Conservation (phyloP, 2,888 invertebrate genomes). For the Drosophila atripex region DNA sequence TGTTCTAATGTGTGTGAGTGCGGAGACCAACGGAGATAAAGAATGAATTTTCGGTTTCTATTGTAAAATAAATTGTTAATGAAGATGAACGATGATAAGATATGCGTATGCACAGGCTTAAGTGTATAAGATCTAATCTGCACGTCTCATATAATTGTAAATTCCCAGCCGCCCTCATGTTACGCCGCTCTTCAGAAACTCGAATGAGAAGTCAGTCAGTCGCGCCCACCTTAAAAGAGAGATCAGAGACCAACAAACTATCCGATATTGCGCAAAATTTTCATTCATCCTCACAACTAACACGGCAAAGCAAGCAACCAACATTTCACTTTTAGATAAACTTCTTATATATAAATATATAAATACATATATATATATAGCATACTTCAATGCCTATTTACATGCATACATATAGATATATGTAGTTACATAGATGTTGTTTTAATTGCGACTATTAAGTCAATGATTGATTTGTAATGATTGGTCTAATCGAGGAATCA, state of each 20-base stretch:
- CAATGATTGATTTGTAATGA: slow-evolving; percentile 58
- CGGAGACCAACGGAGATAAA: slow-evolving; percentile 23
- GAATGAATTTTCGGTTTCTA: slow-evolving; percentile 65
- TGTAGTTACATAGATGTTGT: slow-evolving; percentile 47
- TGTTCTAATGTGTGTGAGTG: slow-evolving; percentile 57
- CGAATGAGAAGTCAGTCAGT: not conserved
- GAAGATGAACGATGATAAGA: slow-evolving; percentile 26
- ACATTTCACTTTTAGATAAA: slow-evolving; percentile 31
- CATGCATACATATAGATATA: slow-evolving; percentile 26
- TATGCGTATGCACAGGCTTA: slow-evolving; percentile 16
- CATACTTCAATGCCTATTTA: slow-evolving; percentile 26
- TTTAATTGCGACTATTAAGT: slow-evolving; percentile 47
- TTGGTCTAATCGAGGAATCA: slow-evolving; percentile 58
- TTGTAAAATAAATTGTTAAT: slow-evolving; percentile 65
- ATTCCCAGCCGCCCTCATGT: slow-evolving; percentile 12
- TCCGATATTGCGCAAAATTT: slow-evolving; percentile 9
- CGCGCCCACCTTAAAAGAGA: slow-evolving; percentile 4
- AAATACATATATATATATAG: slow-evolving; percentile 23
- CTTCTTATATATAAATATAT: slow-evolving; percentile 16
- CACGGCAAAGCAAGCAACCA: slow-evolving; percentile 27
- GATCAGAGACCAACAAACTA: slow-evolving; percentile 29
- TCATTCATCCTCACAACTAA: slow-evolving; percentile 17
- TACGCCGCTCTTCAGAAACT: slow-evolving; percentile 5
- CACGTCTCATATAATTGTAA: slow-evolving; percentile 38
- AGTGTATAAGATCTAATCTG: slow-evolving; percentile 42